phyloP scores from a whole-genome alignment of 2,113 vertebrate genomes.

The Gasterosteus nipponicus region DNA sequence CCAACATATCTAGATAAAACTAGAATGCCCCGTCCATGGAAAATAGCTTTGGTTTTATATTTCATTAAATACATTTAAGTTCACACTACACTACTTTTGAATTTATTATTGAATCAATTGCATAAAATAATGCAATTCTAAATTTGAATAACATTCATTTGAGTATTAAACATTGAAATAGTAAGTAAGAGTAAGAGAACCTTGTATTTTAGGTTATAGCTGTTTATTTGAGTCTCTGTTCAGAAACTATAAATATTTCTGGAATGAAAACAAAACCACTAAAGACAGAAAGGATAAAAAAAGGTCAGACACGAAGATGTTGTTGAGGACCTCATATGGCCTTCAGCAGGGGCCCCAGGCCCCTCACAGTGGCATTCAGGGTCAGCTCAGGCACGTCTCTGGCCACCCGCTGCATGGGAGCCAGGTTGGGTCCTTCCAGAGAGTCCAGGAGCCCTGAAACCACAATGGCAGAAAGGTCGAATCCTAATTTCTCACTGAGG shows the following conservation, averaged over 20 bases:
- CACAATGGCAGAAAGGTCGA: background rate
- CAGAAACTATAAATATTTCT: constrained; percentile 42
- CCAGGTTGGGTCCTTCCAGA: constrained; percentile 88
- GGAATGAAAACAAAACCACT: background rate
- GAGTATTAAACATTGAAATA: too few relatives aligned
- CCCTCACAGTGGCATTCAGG: constrained; percentile 84
- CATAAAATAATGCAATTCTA: too few relatives aligned
- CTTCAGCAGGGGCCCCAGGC: constrained; percentile 72
- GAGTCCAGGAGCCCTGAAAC: constrained; percentile 90
- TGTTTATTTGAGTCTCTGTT: constrained; percentile 35
- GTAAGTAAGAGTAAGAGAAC: too few relatives aligned
- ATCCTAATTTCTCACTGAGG: background rate
- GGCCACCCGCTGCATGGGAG: constrained; percentile 91
- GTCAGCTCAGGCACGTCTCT: constrained; percentile 87
- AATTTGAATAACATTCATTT: too few relatives aligned
- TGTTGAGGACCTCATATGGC: constrained; percentile 58
- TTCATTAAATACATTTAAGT: too few relatives aligned
- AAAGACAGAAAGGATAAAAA: background rate
- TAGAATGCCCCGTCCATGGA: too few relatives aligned
- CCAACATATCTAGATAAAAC: too few relatives aligned
- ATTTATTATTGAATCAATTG: too few relatives aligned
- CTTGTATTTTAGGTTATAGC: background rate
- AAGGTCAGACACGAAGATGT: background rate
- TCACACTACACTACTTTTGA: too few relatives aligned
- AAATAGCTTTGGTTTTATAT: too few relatives aligned